phyloP scores from a whole-genome alignment of 2,113 vertebrate genomes.

The Phrynocephalus versicolor region DNA sequence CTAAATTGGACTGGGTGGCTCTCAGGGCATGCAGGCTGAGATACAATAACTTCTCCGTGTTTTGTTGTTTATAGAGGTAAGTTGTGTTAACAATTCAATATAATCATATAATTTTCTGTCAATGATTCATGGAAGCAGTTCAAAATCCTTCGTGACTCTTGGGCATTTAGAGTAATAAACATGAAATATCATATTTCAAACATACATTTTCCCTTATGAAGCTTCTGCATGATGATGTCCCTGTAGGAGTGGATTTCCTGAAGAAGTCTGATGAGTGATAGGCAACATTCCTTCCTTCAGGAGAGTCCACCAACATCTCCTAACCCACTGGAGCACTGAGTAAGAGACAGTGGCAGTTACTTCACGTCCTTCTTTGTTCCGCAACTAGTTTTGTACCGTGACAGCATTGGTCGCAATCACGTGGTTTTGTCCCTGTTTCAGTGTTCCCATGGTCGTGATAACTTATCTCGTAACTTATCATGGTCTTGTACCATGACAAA shows the following conservation, averaged over 20 bases:
- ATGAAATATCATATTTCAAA: neutral
- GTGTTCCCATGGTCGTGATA: no score
- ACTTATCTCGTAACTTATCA: no score
- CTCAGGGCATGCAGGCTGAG: neutral
- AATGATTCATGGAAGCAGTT: neutral
- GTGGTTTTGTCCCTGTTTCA: no score
- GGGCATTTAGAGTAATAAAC: neutral
- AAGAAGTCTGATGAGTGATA: no score
- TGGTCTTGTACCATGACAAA: no score
- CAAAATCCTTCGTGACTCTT: neutral
- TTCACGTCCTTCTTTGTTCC: no score
- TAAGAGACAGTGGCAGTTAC: no score
- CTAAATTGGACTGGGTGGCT: neutral
- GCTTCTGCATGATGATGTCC: neutral
- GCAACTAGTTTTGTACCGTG: no score
- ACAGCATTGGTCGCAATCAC: no score
- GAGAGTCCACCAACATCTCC: no score
- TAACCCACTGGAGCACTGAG: no score
- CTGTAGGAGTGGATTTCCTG: neutral
- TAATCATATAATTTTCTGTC: neutral
- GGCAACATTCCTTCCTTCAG: no score
- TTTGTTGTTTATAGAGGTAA: neutral
- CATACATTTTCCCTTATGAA: neutral
- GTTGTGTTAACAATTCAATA: neutral
- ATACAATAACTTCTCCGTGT: neutral